Base-by-base conservation (phyloP, 2,888 invertebrate species). In the Steinernema hermaphroditum region DNA sequence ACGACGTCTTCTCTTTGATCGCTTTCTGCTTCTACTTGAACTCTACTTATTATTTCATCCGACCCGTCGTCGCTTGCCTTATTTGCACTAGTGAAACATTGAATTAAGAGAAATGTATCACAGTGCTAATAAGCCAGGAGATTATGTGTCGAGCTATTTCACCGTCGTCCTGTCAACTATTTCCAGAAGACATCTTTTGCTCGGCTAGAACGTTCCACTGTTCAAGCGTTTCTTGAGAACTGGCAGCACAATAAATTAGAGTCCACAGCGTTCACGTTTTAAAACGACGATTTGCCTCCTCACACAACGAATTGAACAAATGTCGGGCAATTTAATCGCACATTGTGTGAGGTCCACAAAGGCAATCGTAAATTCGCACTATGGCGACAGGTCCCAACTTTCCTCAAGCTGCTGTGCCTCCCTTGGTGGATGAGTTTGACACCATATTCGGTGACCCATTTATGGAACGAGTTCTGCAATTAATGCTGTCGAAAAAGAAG, bases 91-190 rank as follows among this genome's bases (percentile, higher is more conserved):
- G 62, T 62, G 62, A 62, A 62, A 62, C 62, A 32, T 6, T 62
- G 62, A 1, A 62, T 14, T 32, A 6, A 32, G 62, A 14, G n/a
- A 14, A 6, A 50, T 62, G 62, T 62, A 62, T 62, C 62, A 62
- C 62, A 62, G 62, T 62, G 62, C 62, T 62, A 62, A 62, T 62
- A 62, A 62, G 62, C 62, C 62, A 62, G 62, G 32, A 32, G 62
- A 62, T 12, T n/a, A 2, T 62, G 62, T 16, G 22, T 24, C 54
- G 22, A 24, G 6, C 6, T 24, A 4, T 2, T 54, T 12, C 6
- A 37, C 37, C 37, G 4, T 37, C 37, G 37, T 37, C 37, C 37
- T 37, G 37, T 12, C 12, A 4, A n/a, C n/a, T n/a, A n/a, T n/a
- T n/a, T n/a, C n/a, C n/a, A n/a, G n/a, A n/a, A n/a, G n/a, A n/a